Evolutionary conservation across 2,888 invertebrate species (phyloP).

Genomic region (Andrena praecox): DNA sequence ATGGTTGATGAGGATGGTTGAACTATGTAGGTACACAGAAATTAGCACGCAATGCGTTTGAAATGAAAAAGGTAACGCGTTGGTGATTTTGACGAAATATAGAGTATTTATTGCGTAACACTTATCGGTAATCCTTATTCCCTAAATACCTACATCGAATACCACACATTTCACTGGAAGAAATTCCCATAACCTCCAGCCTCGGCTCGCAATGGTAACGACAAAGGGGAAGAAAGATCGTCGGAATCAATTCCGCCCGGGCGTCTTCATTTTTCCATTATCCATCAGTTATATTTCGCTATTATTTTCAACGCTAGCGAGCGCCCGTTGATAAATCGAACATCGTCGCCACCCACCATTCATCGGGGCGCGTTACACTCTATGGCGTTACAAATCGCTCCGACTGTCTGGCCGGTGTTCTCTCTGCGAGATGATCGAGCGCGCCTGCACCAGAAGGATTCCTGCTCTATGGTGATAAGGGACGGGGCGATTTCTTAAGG

Average conservation of each 20-base stretch:
- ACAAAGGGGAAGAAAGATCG: constrained; percentile 1
- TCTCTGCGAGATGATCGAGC: constrained; percentile 71
- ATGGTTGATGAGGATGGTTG: no score
- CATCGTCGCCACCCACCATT: constrained; percentile 46
- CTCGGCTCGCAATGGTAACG: background rate
- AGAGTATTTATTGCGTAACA: no score
- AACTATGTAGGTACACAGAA: no score
- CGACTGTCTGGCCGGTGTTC: constrained; percentile 66
- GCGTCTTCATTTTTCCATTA: constrained; percentile 47
- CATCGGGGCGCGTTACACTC: constrained; percentile 57
- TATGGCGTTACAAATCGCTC: constrained; percentile 69
- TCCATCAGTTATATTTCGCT: constrained; percentile 57
- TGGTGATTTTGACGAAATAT: no score
- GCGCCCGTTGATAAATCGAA: constrained; percentile 57
- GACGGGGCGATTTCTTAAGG: constrained; percentile 76
- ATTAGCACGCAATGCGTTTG: no score
- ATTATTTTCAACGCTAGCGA: constrained; percentile 48
- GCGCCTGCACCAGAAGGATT: constrained; percentile 68
- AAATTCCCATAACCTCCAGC: background rate
- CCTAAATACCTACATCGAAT: no score
- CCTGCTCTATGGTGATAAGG: constrained; percentile 75
- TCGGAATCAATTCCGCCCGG: constrained; percentile 25
- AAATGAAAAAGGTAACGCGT: no score
- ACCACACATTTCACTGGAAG: background rate
- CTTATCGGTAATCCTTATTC: no score